A percentile compares a stretch with the other conserved stretches of the same genome.
Conservation (phyloP, 1,140 invertebrate species). For the Drosophila nikananu region DNA sequence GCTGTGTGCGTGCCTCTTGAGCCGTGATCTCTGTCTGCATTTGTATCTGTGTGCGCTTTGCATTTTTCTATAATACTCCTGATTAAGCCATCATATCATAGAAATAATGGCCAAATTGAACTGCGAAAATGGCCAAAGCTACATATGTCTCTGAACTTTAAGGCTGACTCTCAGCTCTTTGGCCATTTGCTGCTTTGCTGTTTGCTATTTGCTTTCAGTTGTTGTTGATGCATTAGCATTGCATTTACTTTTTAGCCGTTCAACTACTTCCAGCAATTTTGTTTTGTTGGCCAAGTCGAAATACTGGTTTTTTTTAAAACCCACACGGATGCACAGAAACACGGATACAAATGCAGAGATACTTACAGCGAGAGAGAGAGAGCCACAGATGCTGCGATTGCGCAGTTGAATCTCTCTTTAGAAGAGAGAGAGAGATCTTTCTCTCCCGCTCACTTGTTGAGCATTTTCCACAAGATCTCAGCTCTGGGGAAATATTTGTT, state of each 20-base stretch:
- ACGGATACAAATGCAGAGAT: constrained; percentile 8
- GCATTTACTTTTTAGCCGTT: constrained; percentile 61
- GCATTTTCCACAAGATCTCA: constrained; percentile 28
- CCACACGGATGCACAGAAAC: constrained; percentile 30
- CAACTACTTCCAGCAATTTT: constrained; percentile 45
- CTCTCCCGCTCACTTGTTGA: constrained; percentile 31
- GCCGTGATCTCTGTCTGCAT: neutral
- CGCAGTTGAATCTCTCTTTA: constrained; percentile 32
- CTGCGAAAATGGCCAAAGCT: constrained; percentile 51
- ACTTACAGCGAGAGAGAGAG: constrained; percentile 4
- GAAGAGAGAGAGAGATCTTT: no score
- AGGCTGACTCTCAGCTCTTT: constrained; percentile 16
- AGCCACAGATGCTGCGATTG: constrained; percentile 63
- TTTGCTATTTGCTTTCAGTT: constrained; percentile 22
- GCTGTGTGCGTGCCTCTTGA: constrained; percentile 2
- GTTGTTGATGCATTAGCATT: constrained; percentile 52
- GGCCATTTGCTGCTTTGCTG: no score
- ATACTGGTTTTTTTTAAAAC: constrained; percentile 82
- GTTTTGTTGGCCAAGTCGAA: constrained; percentile 43
- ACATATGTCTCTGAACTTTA: constrained; percentile 70
- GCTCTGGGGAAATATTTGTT: constrained; percentile 14
- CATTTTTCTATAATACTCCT: constrained; percentile 74
- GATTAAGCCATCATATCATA: constrained; percentile 72
- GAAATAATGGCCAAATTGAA: constrained; percentile 38
- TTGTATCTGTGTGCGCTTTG: constrained; percentile 52